These are phyloP conservation scores for Bombus vancouverensis DNA, from an alignment of 1,140 invertebrate species.

Conservation along the genomic window DNA sequence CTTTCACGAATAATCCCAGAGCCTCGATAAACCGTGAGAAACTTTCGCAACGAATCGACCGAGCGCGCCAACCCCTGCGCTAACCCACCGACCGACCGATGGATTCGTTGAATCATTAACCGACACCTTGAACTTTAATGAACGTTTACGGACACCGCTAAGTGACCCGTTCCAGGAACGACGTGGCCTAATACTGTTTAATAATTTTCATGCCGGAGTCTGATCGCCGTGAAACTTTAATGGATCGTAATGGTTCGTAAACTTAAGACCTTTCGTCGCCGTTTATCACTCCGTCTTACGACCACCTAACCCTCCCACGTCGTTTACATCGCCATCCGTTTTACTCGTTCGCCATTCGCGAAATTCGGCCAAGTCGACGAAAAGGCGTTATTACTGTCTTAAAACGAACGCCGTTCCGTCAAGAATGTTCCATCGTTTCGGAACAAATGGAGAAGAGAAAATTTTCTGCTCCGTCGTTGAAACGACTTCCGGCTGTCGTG, in stretches of 20 bases:
- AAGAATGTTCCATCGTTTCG: not conserved
- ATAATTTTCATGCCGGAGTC: not conserved
- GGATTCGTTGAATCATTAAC: slow-evolving; percentile 1
- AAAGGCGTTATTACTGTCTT: not conserved
- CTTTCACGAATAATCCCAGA: too few species aligned
- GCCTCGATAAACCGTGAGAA: not conserved
- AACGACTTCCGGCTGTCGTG: not conserved
- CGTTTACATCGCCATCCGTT: too few species aligned
- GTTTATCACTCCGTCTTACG: not conserved
- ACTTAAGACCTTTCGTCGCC: not conserved
- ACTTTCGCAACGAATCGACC: not conserved
- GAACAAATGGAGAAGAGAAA: not conserved
- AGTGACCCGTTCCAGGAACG: not conserved
- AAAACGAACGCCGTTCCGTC: not conserved
- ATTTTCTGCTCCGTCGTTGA: not conserved
- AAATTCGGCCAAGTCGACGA: not conserved
- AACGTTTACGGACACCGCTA: not conserved
- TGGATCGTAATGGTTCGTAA: slow-evolving; percentile 3
- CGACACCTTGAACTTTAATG: slow-evolving; percentile 8
- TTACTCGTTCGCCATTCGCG: not conserved
- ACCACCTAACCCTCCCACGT: not conserved
- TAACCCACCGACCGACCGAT: too few species aligned
- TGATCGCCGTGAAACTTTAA: not conserved
- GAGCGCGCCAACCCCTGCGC: too few species aligned
- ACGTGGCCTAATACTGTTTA: not conserved